These are phyloP conservation scores for Parapsyche elsis DNA, from an alignment of 1,140 invertebrate species.

Conservation along the genomic window DNA sequence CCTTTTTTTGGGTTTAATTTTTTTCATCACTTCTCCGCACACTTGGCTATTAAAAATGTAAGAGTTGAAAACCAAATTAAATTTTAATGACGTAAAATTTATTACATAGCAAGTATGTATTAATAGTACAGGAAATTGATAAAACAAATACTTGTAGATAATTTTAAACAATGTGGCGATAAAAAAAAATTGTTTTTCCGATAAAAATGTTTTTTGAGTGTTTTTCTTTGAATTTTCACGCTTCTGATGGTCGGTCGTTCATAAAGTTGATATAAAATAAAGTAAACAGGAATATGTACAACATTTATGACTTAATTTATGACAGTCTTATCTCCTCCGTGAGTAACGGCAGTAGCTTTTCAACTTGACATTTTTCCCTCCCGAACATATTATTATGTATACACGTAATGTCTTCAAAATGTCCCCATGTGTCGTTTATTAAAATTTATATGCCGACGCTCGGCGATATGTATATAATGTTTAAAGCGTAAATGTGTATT, in stretches of 20 bases:
- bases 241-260: not conserved
- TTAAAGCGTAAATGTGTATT: conserved; percentile 15
- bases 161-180: too few species aligned
- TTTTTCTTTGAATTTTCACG: not conserved
- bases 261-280: conserved; percentile 1
- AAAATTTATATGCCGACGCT: not conserved
- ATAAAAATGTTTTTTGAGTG: too few species aligned
- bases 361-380: conserved; percentile 1
- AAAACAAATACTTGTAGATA: too few species aligned
- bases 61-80: too few species aligned
- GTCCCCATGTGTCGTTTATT: conserved; percentile 5
- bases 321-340: conserved; percentile 16
- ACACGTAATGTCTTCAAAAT: not conserved
- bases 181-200: too few species aligned
- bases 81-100: too few species aligned
- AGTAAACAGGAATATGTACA: conserved; percentile 16
- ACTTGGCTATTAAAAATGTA: too few species aligned
- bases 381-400: not conserved
- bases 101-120: too few species aligned
- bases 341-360: conserved; percentile 24
- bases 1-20: too few species aligned
- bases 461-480: not conserved
- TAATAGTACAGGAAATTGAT: too few species aligned
- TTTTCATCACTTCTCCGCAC: too few species aligned
- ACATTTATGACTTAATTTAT: conserved; percentile 29